These are phyloP conservation scores for Bufo gargarizans DNA, from an alignment of 2,113 vertebrate genomes.

Conservation along the genomic window DNA sequence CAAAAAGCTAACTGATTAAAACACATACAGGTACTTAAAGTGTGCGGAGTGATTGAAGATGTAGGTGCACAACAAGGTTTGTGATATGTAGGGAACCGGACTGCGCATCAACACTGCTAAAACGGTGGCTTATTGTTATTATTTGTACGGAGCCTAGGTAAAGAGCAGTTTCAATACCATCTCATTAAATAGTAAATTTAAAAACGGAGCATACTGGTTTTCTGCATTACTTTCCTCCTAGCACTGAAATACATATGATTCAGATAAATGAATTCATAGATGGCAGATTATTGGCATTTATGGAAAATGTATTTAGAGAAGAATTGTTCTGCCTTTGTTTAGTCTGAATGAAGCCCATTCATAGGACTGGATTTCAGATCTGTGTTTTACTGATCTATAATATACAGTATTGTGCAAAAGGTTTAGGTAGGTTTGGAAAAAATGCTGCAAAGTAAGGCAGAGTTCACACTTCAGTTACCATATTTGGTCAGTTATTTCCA, in stretches of 20 bases:
- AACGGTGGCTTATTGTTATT: background rate
- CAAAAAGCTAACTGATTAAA: conserved; percentile 67
- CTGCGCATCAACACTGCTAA: background rate
- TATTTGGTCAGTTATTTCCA: too few species aligned
- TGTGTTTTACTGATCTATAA: too few species aligned
- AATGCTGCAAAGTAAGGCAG: too few species aligned
- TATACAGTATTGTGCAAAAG: too few species aligned
- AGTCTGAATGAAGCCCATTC: too few species aligned
- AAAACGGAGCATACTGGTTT: background rate
- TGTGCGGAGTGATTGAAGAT: conserved; percentile 53
- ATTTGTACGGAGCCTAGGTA: background rate
- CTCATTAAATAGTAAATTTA: background rate
- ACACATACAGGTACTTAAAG: conserved; percentile 64
- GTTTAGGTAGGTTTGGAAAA: too few species aligned
- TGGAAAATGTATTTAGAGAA: too few species aligned
- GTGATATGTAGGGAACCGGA: background rate
- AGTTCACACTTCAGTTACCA: too few species aligned
- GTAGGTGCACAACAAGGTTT: background rate
- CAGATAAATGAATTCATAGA: too few species aligned
- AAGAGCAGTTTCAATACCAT: background rate
- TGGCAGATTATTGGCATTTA: too few species aligned
- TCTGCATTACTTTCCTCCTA: background rate
- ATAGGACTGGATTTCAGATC: too few species aligned
- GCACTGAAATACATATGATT: background rate
- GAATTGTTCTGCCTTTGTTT: too few species aligned